A percentile compares a stretch with the other conserved stretches of the same genome.
These are phyloP conservation scores for Drosophila sucinea DNA, from an alignment of 1,140 invertebrate species.

Conservation along the genomic window DNA sequence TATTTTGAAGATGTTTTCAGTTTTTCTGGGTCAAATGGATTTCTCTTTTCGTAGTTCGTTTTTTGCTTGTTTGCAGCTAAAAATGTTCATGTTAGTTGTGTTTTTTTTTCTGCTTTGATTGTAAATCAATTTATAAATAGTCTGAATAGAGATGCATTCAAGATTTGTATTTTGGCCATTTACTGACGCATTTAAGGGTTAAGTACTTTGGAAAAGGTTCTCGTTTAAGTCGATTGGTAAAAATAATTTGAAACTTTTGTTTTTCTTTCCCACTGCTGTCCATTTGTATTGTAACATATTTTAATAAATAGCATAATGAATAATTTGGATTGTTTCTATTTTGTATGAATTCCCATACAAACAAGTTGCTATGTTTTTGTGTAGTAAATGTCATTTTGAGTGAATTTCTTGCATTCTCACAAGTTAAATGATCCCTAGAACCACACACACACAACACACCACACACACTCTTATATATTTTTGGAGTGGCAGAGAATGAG, in stretches of 20 bases:
- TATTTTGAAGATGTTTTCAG: constrained; percentile 12
- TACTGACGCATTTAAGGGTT: constrained; percentile 6
- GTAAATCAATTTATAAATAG: constrained; percentile 60
- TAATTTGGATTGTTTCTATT: neutral
- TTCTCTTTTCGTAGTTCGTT: neutral
- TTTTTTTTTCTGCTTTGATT: neutral
- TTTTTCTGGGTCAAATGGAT: constrained; percentile 11
- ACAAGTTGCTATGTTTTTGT: no score
- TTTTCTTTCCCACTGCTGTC: neutral
- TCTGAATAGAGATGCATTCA: constrained; percentile 19
- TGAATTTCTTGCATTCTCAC: constrained; percentile 49
- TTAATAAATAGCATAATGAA: neutral
- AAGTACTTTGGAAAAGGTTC: neutral
- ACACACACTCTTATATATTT: constrained; percentile 4
- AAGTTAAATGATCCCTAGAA: constrained; percentile 54
- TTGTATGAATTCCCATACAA: constrained; percentile 27
- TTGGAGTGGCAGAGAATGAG: constrained; percentile 54
- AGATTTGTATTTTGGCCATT: constrained; percentile 3
- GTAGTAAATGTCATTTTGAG: constrained; percentile 15
- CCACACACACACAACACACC: constrained; percentile 31
- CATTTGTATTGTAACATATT: neutral
- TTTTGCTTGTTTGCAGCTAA: neutral
- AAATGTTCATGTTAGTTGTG: neutral
- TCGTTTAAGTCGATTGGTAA: no score
- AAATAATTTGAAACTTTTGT: no score